Conservation (phyloP, 2,888 invertebrate species). For the Mesorhabditis sp. region DNA sequence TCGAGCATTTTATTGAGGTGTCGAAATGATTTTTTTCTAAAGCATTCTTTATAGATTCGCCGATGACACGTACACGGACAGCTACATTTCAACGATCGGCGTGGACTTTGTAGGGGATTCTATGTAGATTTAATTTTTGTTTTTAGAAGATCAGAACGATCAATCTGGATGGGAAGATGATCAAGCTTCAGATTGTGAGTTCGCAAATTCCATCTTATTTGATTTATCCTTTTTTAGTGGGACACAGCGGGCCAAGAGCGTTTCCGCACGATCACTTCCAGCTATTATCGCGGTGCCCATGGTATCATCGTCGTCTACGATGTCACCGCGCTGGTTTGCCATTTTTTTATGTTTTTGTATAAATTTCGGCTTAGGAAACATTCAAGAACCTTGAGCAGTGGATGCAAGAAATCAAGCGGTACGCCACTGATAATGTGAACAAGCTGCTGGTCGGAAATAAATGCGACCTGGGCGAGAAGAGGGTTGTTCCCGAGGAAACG, state of each 20-base stretch:
- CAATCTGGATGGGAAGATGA: constrained; percentile 96
- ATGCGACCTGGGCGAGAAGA: constrained; percentile 93
- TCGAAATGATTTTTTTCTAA: too few relatives aligned
- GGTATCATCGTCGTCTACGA: constrained; percentile 99
- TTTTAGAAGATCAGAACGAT: constrained; percentile 96
- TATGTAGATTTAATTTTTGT: constrained; percentile 15
- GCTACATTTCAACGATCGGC: constrained; percentile 99
- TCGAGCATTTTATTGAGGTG: constrained; percentile 81
- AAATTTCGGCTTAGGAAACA: constrained; percentile 71
- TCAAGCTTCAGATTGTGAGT: constrained; percentile 92
- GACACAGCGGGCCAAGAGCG: constrained; percentile 89
- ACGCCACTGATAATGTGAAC: constrained; percentile 98
- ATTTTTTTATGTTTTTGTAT: neutral
- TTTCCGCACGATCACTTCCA: constrained; percentile 97
- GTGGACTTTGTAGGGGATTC: constrained; percentile 84
- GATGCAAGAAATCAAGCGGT: constrained; percentile 99
- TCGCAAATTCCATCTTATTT: neutral
- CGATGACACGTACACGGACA: constrained; percentile 99
- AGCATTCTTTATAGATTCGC: constrained; percentile 68
- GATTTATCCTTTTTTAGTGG: constrained; percentile 32
- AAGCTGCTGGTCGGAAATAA: constrained; percentile 98
- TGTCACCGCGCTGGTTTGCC: constrained; percentile 83
- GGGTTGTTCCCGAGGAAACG: constrained; percentile 93
- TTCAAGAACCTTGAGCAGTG: constrained; percentile 99
- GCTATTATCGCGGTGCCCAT: constrained; percentile 98